Base-by-base conservation (phyloP, 2,113 vertebrate species). In the Cephalopterus ornatus region DNA sequence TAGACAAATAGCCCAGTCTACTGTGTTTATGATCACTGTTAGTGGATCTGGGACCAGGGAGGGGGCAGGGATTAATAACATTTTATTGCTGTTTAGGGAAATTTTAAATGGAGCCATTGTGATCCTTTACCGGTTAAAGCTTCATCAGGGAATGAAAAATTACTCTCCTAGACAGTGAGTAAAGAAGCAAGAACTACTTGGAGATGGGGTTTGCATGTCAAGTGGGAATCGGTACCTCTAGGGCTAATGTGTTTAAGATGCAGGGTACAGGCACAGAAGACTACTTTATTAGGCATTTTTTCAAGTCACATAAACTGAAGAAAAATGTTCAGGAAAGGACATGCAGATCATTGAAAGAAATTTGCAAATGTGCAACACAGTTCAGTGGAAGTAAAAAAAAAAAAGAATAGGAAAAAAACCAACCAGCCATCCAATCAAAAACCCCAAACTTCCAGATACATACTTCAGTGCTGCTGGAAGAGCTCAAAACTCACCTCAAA, bases 51-150 rank as follows among this genome's bases (percentile, higher is more conserved):
- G 68, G 93, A 96, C 41, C 30, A 88, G 65, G 61, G 58, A 92
- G 70, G 9, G 92, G 80, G 65, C 49, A 89, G 41, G 49, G 58
- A 70, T 96, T 96, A 95, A 93, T 94, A 95, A 88, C 58, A 81
- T 39, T 96, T 96, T 89, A 92, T 50, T 89, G 72, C 28, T 89
- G 15, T n/a, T 93, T 61, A 93, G 86, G 73, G 88, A 93, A 92
- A 92, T 55, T 85, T 96, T 90, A 91, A 94, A 61, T 61, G 19
- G 59, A 95, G 61, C 22, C 53, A 58, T 32, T 62, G 50, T 84
- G 53, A 76, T 74, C 72, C 44, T 89, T 93, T 87, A 71, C 61
- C 73, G 67, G 71, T 84, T 95, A 92, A 87, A 90, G 28, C 28
- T 71, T 85, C 68, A 58, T 55, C 13, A 6, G 44, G 50, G 71